Conservation (phyloP, 2,797 vertebrate genomes). For the Leptodactylus fallax region DNA sequence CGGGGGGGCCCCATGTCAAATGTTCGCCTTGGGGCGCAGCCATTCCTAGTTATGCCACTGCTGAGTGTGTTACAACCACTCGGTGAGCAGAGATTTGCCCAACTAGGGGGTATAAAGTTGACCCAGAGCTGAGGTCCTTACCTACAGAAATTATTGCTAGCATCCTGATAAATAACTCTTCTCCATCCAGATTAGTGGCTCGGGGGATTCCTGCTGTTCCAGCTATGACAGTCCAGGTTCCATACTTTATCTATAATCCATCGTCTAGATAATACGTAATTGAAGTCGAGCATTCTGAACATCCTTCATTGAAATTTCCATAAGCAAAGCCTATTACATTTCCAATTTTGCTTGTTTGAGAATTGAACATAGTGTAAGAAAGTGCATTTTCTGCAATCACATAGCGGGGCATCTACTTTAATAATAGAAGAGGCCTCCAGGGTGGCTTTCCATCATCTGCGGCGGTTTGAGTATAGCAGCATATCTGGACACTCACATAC, state of each 20-base stretch:
- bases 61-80: no score
- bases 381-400: constrained; percentile 20
- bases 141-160: neutral
- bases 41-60: no score
- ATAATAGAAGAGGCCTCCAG: constrained; percentile 50
- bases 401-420: constrained; percentile 15
- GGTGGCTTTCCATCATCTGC: constrained; percentile 50
- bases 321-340: neutral
- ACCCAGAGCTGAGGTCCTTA: neutral
- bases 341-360: constrained; percentile 7
- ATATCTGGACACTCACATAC: constrained; percentile 32
- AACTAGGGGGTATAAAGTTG: no score
- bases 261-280: neutral
- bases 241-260: neutral
- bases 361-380: neutral
- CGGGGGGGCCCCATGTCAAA: no score
- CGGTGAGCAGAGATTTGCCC: no score
- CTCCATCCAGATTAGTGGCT: neutral
- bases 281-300: constrained; percentile 1
- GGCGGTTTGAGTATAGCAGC: neutral
- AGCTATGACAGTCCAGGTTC: neutral
- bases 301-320: neutral
- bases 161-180: neutral
- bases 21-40: no score
- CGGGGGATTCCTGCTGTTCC: neutral